phyloP scores from a whole-genome alignment of 2,113 vertebrate genomes.

The Bombycilla garrulus region DNA sequence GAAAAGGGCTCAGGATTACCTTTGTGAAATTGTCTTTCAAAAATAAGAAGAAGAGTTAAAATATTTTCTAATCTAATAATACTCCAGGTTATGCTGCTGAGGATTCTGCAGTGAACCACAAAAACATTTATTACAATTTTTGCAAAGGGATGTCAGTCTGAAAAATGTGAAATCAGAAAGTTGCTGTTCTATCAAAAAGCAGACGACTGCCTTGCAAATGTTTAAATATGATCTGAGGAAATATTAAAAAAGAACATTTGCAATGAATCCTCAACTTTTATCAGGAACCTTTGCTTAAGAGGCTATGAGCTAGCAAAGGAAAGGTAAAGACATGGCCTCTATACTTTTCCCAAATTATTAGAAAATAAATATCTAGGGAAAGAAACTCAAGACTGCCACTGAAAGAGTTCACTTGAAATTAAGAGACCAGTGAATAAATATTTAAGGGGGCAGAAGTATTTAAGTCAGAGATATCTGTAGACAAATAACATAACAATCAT shows the following conservation, averaged over 20 bases:
- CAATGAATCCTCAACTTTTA: background rate
- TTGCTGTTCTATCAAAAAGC: background rate
- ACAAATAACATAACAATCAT: background rate
- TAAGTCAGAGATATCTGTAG: background rate
- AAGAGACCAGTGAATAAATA: background rate
- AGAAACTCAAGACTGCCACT: background rate
- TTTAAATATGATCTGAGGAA: background rate
- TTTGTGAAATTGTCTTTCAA: background rate
- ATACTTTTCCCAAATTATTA: background rate
- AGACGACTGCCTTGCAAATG: background rate
- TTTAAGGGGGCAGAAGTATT: background rate
- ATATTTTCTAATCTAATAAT: background rate
- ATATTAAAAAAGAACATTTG: background rate
- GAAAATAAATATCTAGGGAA: background rate
- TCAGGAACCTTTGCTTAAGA: background rate
- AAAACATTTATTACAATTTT: background rate
- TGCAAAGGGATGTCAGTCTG: background rate
- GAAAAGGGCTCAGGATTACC: background rate
- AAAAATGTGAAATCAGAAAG: background rate
- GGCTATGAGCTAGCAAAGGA: background rate
- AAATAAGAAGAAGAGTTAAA: background rate
- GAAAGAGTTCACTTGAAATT: background rate
- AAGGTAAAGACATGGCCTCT: background rate
- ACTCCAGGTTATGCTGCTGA: background rate
- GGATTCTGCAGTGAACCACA: accelerated